Percentiles rank a stretch among this genome's conserved stretches.
phyloP scores from a whole-genome alignment of 2,888 invertebrate species.

The Tachina fera region DNA sequence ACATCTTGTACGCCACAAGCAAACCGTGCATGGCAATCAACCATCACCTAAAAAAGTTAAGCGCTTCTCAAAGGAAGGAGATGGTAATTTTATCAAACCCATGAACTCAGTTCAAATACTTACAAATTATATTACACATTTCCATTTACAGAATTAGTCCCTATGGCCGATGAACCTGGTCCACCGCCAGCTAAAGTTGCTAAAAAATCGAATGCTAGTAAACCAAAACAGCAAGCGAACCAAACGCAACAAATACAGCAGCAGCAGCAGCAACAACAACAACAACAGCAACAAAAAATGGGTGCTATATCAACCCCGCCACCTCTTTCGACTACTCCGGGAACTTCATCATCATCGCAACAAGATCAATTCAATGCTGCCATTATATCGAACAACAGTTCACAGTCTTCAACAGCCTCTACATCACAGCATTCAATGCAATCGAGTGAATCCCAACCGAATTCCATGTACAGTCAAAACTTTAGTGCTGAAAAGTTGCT shows the following conservation, averaged over 20 bases:
- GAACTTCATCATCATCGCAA: conserved; percentile 76
- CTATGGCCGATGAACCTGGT: conserved; percentile 81
- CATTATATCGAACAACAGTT: conserved; percentile 81
- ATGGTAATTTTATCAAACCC: conserved; percentile 76
- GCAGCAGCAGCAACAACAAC: conserved; percentile 73
- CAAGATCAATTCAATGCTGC: conserved; percentile 81
- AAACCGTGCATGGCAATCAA: conserved; percentile 81
- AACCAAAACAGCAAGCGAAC: conserved; percentile 78
- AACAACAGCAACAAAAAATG: conserved; percentile 74
- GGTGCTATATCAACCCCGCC: conserved; percentile 80
- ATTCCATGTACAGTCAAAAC: conserved; percentile 82
- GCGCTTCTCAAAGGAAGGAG: conserved; percentile 81
- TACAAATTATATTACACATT: neutral
- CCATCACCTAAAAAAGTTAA: conserved; percentile 81
- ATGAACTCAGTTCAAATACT: neutral
- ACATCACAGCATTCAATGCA: conserved; percentile 80
- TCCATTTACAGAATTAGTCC: conserved; percentile 76
- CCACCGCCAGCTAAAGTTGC: conserved; percentile 82
- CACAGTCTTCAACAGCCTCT: conserved; percentile 81
- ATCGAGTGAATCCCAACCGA: conserved; percentile 81
- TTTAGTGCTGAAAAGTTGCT: conserved; percentile 81
- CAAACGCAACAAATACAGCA: conserved; percentile 67
- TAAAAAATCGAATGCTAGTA: conserved; percentile 80
- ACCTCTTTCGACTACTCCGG: conserved; percentile 81
- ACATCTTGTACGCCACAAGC: conserved; percentile 82